Percentiles rank a stretch among this genome's conserved stretches.
Conservation (phyloP, 1,140 invertebrate species). For the Drosophila busckii region DNA sequence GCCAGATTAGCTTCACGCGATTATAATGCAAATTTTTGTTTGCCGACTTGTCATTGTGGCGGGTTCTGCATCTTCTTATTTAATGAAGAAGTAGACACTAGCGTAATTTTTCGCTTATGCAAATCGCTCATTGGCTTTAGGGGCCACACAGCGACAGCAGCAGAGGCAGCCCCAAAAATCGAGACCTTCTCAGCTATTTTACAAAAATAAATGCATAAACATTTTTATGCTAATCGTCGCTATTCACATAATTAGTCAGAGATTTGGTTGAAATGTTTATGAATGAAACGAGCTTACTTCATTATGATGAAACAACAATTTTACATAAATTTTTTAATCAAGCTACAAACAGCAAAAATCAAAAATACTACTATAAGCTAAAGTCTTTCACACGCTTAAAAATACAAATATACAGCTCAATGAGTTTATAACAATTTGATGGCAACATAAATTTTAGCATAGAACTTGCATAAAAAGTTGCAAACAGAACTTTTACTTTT, state of each 20-base stretch:
- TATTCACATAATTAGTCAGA: slow-evolving; percentile 46
- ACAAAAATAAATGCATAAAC: slow-evolving; percentile 48
- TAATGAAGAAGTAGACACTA: slow-evolving; percentile 3
- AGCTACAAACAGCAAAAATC: not conserved
- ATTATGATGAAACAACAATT: slow-evolving; percentile 15
- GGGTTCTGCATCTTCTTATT: slow-evolving; percentile 30
- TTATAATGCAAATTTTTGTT: slow-evolving; percentile 53
- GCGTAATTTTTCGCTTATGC: slow-evolving; percentile 37
- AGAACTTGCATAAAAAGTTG: no score
- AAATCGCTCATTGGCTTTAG: slow-evolving; percentile 22
- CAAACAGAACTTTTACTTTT: no score
- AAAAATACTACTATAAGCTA: not conserved
- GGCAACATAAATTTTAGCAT: no score
- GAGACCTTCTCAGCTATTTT: slow-evolving; percentile 49
- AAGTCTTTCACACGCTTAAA: slow-evolving; percentile 15
- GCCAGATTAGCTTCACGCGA: slow-evolving; percentile 28
- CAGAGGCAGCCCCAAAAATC: not conserved
- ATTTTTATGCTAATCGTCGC: slow-evolving; percentile 32
- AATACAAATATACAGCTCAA: not conserved
- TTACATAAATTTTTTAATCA: slow-evolving; percentile 32
- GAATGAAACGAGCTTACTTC: slow-evolving; percentile 36
- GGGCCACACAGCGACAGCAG: slow-evolving; percentile 37
- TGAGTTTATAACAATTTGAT: no score
- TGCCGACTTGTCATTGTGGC: slow-evolving; percentile 43
- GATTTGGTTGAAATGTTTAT: slow-evolving; percentile 35